These are phyloP conservation scores for Lasioglossum villosulum DNA, from an alignment of 2,888 invertebrate species.

Conservation along the genomic window DNA sequence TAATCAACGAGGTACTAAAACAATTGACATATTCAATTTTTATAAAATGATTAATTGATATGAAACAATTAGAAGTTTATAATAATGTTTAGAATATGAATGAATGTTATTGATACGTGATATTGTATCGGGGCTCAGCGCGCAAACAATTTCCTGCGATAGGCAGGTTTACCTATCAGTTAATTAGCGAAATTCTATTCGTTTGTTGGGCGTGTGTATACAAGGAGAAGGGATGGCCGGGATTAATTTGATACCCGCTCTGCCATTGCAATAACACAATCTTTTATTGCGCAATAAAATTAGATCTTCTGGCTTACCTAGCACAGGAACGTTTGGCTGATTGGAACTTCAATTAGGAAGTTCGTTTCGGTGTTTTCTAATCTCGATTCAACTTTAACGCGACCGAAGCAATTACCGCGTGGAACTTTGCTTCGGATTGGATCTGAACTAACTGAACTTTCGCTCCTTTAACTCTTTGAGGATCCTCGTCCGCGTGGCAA, in stretches of 20 bases:
- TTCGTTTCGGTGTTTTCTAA: conserved; percentile 24
- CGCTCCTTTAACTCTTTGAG: neutral
- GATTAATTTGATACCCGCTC: conserved; percentile 46
- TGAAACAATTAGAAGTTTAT: neutral
- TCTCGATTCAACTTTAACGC: conserved; percentile 10
- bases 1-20: neutral
- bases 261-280: conserved; percentile 43
- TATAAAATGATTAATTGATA: neutral
- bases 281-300: conserved; percentile 64
- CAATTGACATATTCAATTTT: neutral
- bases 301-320: conserved; percentile 42
- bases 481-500: neutral
- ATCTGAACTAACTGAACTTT: neutral
- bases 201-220: neutral
- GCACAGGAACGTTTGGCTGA: neutral
- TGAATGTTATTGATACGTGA: neutral
- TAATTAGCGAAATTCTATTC: conserved; percentile 45
- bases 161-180: conserved; percentile 21
- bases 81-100: neutral
- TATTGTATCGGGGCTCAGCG: neutral
- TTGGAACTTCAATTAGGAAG: conserved; percentile 22
- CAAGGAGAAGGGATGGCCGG: neutral
- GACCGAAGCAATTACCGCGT: neutral
- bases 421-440: neutral
- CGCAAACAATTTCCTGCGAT: neutral